Evolutionary conservation across 2,113 vertebrate genomes (phyloP), one percentile per base, ranked within the genome.

Genomic region (Rhea americana): DNA sequence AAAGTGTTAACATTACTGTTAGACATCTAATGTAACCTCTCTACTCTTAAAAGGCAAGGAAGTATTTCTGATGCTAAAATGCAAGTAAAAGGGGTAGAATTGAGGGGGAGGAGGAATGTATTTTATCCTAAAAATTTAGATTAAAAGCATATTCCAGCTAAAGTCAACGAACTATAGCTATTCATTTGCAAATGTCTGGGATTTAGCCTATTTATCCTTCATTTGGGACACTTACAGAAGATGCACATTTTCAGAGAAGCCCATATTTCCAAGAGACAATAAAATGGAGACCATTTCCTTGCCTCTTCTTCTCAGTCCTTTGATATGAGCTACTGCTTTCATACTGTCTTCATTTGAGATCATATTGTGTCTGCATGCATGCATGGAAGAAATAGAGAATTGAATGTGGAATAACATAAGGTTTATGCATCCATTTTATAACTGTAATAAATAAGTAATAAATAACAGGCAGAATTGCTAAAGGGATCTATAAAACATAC

Each of bases 401-500:
- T 61, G 76, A 92, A 90, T 88, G 13, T 84, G 85, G 87, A 93
- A 86, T 96, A 88, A 83, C 56, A 39, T 41, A 56, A n/a, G 59
- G 70, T 73, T 91, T 91, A 66, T 87, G 77, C n/a, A 73, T 77
- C 55, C n/a, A 45, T 82, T 90, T 94, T 84, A 91, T 35, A 84
- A 78, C 37, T 55, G 67, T 62, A 90, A 90, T 72, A 39, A 51
- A 35, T 39, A 50, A 53, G 50, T 41, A 53, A 39, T 86, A 93
- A 96, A 93, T 94, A 91, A 91, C 39, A 79, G 50, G 72, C 1
- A 3, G 77, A 78, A 89, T 82, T 91, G 62, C 62, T 59, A 79
- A 85, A 82, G 41, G 55, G 85, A 87, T 94, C 71, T 76, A 91
- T 92, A 93, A 94, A 93, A 88, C 11, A 56, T n/a, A 62, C 30